Conservation (phyloP, 2,888 invertebrate species). For the Temnothorax rugatulus region DNA sequence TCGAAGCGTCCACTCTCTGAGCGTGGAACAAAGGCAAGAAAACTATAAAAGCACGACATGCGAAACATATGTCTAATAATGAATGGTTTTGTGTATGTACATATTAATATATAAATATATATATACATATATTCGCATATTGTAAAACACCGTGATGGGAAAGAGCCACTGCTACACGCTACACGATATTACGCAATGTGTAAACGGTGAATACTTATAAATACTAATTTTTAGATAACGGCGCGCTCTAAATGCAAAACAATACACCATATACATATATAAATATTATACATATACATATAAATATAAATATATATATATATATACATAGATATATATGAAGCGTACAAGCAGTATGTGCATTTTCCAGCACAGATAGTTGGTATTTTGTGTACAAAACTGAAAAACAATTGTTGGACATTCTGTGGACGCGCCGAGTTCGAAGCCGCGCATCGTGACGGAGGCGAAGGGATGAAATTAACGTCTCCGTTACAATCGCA, state of each 20-base stretch:
- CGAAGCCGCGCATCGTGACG: constrained; percentile 23
- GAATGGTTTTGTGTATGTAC: constrained; percentile 72
- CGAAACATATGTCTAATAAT: constrained; percentile 62
- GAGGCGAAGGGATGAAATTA: constrained; percentile 15
- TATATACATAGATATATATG: constrained; percentile 59
- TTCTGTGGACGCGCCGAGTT: constrained; percentile 40
- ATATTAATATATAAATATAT: constrained; percentile 58
- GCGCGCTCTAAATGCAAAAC: constrained; percentile 76
- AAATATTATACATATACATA: constrained; percentile 73
- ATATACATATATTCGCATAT: constrained; percentile 37
- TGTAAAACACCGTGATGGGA: constrained; percentile 71
- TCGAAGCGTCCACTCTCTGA: constrained; percentile 56
- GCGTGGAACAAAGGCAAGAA: constrained; percentile 46
- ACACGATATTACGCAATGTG: constrained; percentile 76
- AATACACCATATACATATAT: constrained; percentile 75
- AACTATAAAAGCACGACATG: constrained; percentile 50
- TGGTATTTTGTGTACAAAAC: constrained; percentile 85
- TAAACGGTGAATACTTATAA: constrained; percentile 77
- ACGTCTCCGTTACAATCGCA: constrained; percentile 33
- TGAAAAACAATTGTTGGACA: constrained; percentile 62
- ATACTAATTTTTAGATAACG: constrained; percentile 78
- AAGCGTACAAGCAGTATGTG: constrained; percentile 80
- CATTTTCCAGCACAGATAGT: constrained; percentile 83
- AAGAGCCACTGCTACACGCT: constrained; percentile 72
- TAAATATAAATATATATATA: constrained; percentile 72